These are phyloP conservation scores for Pimephales promelas DNA, from an alignment of 2,113 vertebrate genomes.

Conservation along the genomic window DNA sequence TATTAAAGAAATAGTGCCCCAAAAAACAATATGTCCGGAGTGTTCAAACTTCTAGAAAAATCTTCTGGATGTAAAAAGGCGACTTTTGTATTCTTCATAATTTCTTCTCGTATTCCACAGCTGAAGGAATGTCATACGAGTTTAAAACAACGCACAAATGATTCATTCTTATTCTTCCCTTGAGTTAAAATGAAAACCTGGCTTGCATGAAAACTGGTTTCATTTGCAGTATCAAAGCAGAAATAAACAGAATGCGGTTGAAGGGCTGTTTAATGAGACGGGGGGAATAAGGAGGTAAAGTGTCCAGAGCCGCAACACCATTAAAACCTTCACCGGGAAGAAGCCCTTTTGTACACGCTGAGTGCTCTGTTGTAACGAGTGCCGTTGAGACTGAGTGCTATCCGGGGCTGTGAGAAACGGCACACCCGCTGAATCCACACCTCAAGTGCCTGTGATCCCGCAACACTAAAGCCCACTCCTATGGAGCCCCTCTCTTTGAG, in stretches of 20 bases:
- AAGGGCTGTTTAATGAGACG: constrained; percentile 54
- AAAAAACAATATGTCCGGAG: background rate
- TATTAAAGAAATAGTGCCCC: background rate
- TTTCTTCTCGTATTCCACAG: background rate
- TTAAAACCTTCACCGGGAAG: constrained; percentile 65
- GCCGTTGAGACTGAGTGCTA: constrained; percentile 61
- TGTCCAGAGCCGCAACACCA: constrained; percentile 60
- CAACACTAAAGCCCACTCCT: constrained; percentile 54
- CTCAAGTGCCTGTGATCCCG: constrained; percentile 57
- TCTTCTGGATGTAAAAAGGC: background rate
- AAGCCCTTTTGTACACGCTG: constrained; percentile 65
- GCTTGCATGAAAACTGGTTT: constrained; percentile 19
- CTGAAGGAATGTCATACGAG: background rate
- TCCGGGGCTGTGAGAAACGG: constrained; percentile 58
- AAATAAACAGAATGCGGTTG: constrained; percentile 29
- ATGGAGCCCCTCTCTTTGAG: constrained; percentile 45
- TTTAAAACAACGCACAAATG: no score
- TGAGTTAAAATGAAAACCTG: constrained; percentile 41
- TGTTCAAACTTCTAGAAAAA: background rate
- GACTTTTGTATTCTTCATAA: background rate
- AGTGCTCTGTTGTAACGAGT: constrained; percentile 71
- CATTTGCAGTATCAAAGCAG: constrained; percentile 39
- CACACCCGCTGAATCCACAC: constrained; percentile 56
- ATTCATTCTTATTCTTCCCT: constrained; percentile 3
- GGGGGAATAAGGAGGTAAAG: constrained; percentile 61